Evolutionary conservation across 2,113 vertebrate genomes (phyloP), one percentile per base, ranked within the genome.

Genomic region (Fregata magnificens): DNA sequence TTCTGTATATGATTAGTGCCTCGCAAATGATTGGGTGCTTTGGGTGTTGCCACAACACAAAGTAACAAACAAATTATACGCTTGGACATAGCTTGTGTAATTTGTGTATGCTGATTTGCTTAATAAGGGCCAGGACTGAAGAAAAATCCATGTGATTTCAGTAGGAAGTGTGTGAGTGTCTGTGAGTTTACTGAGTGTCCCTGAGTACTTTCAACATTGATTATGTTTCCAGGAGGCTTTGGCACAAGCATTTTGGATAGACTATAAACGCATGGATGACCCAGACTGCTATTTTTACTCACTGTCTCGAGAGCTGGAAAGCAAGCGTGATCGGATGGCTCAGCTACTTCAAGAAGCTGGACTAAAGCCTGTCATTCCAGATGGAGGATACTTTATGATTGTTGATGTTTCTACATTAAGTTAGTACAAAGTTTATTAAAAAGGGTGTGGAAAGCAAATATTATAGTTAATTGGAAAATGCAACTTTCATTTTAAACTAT

Each of bases 381-480:
- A 99, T 58, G 99, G 99, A 88, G 99, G 99, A 69, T 99, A 99
- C 98, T 99, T 99, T 87, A 99, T 99, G 97, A 97, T 99, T 6
- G 99, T 98, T 38, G 99, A 99, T 52, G 97, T 99, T 90, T 99
- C 99, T 22, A 88, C 93, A 9, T 97, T 99, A 94, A 98, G 99
- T 99, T 93, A 97, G 97, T 98, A 86, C 88, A 69, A 34, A 19
- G 40, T 92, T 97, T 86, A 91, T 88, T 90, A 25, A 90, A 82
- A 45, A 70, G 45, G 2, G 1, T 24, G 18, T 71, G 19, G 61
- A 85, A 92, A 95, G 24, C 82, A 72, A 94, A 72, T 72, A 49
- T 12, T 79, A n/a, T 7, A 71, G 38, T 82, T 50, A 67, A 92
- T 42, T 9, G 79, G 55, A 88, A 88, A 93, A 59, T n/a, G 34